These are phyloP conservation scores for Lerema accius DNA, from an alignment of 1,140 invertebrate species.

Conservation along the genomic window DNA sequence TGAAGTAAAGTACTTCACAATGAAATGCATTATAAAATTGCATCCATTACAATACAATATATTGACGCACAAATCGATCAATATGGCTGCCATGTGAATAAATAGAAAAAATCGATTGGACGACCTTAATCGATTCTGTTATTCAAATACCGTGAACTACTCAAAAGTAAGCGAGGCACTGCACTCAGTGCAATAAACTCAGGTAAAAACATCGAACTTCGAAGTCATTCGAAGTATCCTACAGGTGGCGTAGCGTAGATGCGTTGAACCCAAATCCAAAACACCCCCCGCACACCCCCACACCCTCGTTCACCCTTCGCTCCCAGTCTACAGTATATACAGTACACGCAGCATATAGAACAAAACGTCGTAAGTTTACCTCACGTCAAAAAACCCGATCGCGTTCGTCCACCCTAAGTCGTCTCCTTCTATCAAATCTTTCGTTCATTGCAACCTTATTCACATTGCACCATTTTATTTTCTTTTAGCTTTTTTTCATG, in stretches of 20 bases:
- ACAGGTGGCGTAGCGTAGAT: constrained; percentile 61
- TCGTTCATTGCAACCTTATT: constrained; percentile 17
- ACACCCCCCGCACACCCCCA: constrained; percentile 49
- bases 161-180: neutral
- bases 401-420: constrained; percentile 52
- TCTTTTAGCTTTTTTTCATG: too few relatives aligned
- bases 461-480: constrained; percentile 14
- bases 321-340: constrained; percentile 44
- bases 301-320: constrained; percentile 54
- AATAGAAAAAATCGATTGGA: constrained; percentile 1
- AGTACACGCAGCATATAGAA: constrained; percentile 47
- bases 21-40: neutral
- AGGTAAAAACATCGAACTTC: constrained; percentile 30
- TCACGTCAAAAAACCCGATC: constrained; percentile 52
- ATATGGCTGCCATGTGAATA: neutral
- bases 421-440: constrained; percentile 46
- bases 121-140: neutral
- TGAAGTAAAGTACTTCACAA: too few relatives aligned
- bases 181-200: constrained; percentile 22
- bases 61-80: neutral
- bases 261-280: constrained; percentile 65
- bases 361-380: constrained; percentile 27
- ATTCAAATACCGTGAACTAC: neutral
- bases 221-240: constrained; percentile 39
- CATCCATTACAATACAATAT: neutral